Conservation (phyloP, 2,797 vertebrate genomes). For the Ptychobarbus kaznakovi region DNA sequence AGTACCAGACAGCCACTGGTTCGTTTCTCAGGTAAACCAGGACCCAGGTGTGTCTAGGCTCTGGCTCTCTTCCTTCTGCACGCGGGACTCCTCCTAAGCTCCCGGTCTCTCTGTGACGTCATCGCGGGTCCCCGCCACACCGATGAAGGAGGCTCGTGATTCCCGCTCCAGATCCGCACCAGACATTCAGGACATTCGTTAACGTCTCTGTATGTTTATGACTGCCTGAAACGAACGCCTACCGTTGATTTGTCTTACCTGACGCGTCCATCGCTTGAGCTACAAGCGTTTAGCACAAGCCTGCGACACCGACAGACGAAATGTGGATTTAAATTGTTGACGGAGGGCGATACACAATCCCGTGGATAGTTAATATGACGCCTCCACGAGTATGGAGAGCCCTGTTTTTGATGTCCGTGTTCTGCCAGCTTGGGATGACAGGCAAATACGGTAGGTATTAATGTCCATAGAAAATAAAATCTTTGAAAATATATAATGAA, state of each 20-base stretch:
- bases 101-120: constrained; percentile 56
- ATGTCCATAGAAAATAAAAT: not conserved
- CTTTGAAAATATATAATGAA: not conserved
- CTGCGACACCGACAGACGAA: constrained; percentile 38
- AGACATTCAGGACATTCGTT: constrained; percentile 49
- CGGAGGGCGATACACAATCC: constrained; percentile 36
- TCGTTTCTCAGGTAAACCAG: not conserved
- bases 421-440: constrained; percentile 64
- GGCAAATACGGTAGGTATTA: constrained; percentile 68
- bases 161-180: constrained; percentile 62
- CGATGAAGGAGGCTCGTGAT: constrained; percentile 22
- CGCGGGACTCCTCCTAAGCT: constrained; percentile 11
- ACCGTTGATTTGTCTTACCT: constrained; percentile 43
- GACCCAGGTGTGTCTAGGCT: not conserved
- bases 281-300: constrained; percentile 42
- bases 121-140: constrained; percentile 58
- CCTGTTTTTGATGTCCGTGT: constrained; percentile 64
- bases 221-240: constrained; percentile 44
- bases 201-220: constrained; percentile 55
- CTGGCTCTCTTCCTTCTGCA: not conserved
- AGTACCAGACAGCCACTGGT: not conserved
- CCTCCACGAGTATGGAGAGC: constrained; percentile 64
- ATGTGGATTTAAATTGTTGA: constrained; percentile 59
- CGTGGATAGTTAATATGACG: constrained; percentile 57
- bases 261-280: constrained; percentile 39